Percentiles rank a stretch among this genome's conserved stretches.
Evolutionary conservation across 2,113 vertebrate species (phyloP).

Genomic region (Rhinoderma darwinii): DNA sequence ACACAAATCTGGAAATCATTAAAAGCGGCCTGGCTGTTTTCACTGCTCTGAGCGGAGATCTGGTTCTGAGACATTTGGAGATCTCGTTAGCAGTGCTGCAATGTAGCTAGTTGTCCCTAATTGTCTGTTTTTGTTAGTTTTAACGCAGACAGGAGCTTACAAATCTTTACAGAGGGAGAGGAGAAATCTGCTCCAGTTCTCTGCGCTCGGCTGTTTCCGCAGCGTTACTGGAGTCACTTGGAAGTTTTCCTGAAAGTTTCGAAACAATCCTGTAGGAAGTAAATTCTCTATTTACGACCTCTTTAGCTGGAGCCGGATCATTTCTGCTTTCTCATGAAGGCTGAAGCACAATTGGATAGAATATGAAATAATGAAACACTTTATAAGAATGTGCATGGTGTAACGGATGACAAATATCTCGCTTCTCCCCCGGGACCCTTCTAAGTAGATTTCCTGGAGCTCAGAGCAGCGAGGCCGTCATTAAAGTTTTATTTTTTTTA

Average conservation of each 20-base stretch:
- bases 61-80: slow-evolving; percentile 73
- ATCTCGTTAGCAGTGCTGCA: slow-evolving; percentile 74
- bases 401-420: neutral
- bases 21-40: slow-evolving; percentile 75
- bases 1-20: slow-evolving; percentile 99
- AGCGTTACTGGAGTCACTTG: neutral
- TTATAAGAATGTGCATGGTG: neutral
- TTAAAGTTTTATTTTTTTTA: neutral
- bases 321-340: neutral
- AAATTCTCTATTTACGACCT: neutral
- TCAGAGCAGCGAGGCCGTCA: neutral
- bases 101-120: slow-evolving; percentile 25
- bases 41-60: slow-evolving; percentile 65
- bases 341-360: neutral
- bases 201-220: neutral
- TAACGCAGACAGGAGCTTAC: slow-evolving; percentile 31
- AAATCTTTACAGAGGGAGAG: slow-evolving; percentile 5
- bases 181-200: neutral
- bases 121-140: slow-evolving; percentile 56
- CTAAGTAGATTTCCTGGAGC: neutral
- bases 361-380: slow-evolving; percentile 35
- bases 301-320: neutral
- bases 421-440: neutral
- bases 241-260: slow-evolving; percentile 7
- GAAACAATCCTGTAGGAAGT: slow-evolving; percentile 9